These are phyloP conservation scores for Meloidogyne exigua DNA, from an alignment of 1,140 invertebrate genomes.

Conservation along the genomic window DNA sequence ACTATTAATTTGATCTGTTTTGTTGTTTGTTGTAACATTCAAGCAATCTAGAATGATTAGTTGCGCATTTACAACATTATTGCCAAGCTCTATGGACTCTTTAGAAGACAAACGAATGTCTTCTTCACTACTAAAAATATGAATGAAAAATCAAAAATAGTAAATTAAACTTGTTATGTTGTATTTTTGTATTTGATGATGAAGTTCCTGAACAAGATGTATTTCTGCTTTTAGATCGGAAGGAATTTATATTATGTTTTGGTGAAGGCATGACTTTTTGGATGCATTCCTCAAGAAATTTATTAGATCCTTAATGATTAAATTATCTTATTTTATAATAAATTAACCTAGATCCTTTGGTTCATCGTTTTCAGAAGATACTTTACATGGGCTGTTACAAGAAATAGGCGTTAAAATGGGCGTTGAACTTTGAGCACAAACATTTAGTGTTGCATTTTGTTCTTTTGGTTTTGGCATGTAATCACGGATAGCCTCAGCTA, in stretches of 20 bases:
- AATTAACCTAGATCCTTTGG: not conserved
- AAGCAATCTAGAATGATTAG: slow-evolving; percentile 17
- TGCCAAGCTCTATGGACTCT: not conserved
- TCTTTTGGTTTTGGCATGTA: slow-evolving; percentile 23
- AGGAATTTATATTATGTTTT: not conserved
- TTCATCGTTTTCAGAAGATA: not conserved
- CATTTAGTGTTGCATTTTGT: not conserved
- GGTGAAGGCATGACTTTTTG: slow-evolving; percentile 26
- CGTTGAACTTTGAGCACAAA: not conserved
- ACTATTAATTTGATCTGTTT: not conserved
- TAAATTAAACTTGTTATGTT: not conserved
- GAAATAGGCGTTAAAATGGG: slow-evolving; percentile 23
- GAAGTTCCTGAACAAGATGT: not conserved
- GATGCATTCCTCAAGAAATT: slow-evolving; percentile 31
- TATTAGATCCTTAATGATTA: slow-evolving; percentile 15
- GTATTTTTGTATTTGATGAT: not conserved
- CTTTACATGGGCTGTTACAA: slow-evolving; percentile 14
- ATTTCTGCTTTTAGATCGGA: not conserved
- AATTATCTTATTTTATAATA: not conserved
- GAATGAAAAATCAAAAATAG: not conserved
- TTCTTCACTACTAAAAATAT: not conserved
- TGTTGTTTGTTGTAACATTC: not conserved
- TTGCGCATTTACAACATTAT: not conserved
- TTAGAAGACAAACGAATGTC: not conserved
- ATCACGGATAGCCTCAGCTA: slow-evolving; percentile 15